A percentile compares a stretch with the other conserved stretches of the same genome.
These are phyloP conservation scores for Apostichopus leukothele DNA, from an alignment of 53 echinoderm and acorn worm genomes.

Conservation along the genomic window DNA sequence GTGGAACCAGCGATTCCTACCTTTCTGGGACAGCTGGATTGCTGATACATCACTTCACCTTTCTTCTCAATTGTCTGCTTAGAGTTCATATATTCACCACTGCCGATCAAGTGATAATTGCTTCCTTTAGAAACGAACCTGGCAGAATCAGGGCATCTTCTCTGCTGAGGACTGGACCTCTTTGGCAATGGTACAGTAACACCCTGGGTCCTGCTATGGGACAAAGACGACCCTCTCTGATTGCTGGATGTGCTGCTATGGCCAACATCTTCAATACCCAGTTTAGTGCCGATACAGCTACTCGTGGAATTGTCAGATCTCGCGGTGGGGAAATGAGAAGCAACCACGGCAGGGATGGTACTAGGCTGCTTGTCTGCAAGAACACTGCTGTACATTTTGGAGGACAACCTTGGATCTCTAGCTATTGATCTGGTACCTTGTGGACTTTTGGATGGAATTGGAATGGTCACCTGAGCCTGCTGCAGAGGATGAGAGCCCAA, in stretches of 20 bases:
- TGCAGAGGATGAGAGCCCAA: too few species aligned
- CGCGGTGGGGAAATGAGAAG: not conserved
- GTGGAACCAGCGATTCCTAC: not conserved
- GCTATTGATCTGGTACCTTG: not conserved
- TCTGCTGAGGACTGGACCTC: not conserved
- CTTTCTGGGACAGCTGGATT: not conserved
- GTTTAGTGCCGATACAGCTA: not conserved
- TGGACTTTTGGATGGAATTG: slow-evolving; percentile 1
- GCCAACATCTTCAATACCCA: not conserved
- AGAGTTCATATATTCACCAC: not conserved
- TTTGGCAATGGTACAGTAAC: not conserved
- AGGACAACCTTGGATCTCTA: not conserved
- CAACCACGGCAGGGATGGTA: not conserved
- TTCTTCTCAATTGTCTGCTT: not conserved
- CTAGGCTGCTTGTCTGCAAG: not conserved
- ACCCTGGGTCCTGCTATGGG: not conserved
- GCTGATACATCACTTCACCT: not conserved
- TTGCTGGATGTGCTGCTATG: not conserved
- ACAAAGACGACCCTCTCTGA: not conserved
- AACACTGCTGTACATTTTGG: not conserved
- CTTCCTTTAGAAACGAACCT: not conserved
- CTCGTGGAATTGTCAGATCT: not conserved
- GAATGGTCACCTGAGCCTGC: not conserved
- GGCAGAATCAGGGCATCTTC: not conserved
- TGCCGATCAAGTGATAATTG: not conserved